Conservation (phyloP, 1,140 invertebrate genomes). For the Harlomillsia oculata region DNA sequence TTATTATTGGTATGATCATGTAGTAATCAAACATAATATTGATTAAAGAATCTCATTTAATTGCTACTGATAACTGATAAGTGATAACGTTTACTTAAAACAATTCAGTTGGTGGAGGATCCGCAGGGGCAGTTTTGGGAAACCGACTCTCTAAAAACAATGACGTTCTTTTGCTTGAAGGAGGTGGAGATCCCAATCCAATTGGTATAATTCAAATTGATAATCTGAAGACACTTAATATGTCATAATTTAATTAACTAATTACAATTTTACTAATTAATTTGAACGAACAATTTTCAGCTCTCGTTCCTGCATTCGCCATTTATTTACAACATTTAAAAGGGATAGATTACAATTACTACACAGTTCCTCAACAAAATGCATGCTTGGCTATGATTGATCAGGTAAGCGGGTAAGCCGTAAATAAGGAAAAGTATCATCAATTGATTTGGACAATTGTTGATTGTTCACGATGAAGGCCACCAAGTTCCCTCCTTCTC, state of each 20-base stretch:
- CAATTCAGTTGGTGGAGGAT: slow-evolving; percentile 16
- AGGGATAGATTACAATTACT: background rate
- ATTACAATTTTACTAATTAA: no score
- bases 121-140: slow-evolving; percentile 8
- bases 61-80: no score
- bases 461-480: no score
- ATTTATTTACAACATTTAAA: slow-evolving; percentile 4
- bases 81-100: no score
- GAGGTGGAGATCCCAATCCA: background rate
- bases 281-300: no score
- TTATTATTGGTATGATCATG: slow-evolving; percentile 8
- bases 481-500: no score
- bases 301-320: background rate
- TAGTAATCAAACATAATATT: no score
- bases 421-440: background rate
- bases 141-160: slow-evolving; percentile 12
- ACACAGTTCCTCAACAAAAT: slow-evolving; percentile 18
- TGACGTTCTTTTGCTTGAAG: slow-evolving; percentile 17
- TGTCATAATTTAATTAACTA: no score
- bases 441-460: no score
- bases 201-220: no score
- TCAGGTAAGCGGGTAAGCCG: background rate
- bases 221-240: no score
- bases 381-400: slow-evolving; percentile 17
- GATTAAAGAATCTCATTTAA: no score